Conservation (phyloP, 2,113 vertebrate genomes). For the Mungos mungo region DNA sequence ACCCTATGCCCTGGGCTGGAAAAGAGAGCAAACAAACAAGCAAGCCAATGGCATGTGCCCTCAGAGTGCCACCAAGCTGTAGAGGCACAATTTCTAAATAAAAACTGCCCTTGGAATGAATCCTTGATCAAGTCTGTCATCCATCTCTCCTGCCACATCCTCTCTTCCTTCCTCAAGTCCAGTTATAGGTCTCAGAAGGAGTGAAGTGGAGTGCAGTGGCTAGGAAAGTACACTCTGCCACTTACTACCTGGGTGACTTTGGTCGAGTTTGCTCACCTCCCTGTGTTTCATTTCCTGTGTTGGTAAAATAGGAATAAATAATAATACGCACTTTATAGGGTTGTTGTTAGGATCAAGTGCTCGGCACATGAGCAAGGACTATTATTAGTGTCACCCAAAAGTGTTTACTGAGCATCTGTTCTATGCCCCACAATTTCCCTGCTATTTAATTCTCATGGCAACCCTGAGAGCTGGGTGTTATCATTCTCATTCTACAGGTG, state of each 20-base stretch:
- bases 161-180: neutral
- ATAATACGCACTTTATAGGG: no score
- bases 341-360: neutral
- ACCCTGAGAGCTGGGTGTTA: neutral
- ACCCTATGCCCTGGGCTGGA: neutral
- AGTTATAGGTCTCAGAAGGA: neutral
- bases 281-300: neutral
- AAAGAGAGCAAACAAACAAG: neutral
- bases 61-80: neutral
- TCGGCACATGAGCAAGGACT: neutral
- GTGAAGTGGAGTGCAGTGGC: neutral
- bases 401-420: neutral
- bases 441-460: neutral
- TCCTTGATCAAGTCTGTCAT: neutral
- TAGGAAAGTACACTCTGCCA: neutral
- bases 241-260: neutral
- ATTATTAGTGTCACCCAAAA: neutral
- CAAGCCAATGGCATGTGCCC: neutral
- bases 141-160: neutral
- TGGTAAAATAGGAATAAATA: neutral
- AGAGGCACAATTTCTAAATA: constrained; percentile 65
- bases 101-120: constrained; percentile 56
- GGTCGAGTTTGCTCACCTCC: neutral
- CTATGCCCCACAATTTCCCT: neutral
- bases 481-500: neutral